These are phyloP conservation scores for Pagrus major DNA, from an alignment of 2,113 vertebrate species.

Conservation along the genomic window DNA sequence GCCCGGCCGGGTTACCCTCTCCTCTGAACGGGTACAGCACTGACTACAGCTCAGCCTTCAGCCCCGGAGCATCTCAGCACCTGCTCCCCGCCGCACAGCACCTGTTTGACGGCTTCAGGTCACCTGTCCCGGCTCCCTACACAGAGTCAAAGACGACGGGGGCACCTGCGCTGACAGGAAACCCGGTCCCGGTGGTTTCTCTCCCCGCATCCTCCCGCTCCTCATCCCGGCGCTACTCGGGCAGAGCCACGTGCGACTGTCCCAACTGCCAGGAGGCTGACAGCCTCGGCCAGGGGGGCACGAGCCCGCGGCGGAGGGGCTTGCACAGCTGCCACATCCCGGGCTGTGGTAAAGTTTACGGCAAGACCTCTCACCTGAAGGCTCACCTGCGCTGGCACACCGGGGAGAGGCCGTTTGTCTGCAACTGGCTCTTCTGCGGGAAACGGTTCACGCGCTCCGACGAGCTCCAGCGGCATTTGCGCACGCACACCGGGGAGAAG, in stretches of 20 bases:
- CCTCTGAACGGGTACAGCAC: constrained; percentile 90
- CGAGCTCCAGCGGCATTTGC: constrained; percentile 93
- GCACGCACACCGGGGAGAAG: constrained; percentile 97
- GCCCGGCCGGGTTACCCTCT: constrained; percentile 87
- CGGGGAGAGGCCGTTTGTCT: constrained; percentile 93
- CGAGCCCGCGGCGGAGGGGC: constrained; percentile 89
- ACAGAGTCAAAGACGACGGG: constrained; percentile 85
- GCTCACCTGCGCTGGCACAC: constrained; percentile 96
- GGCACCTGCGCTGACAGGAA: constrained; percentile 79
- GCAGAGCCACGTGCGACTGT: constrained; percentile 92
- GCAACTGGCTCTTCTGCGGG: constrained; percentile 95
- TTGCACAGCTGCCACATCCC: constrained; percentile 95
- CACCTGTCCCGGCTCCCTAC: constrained; percentile 87
- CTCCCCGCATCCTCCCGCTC: constrained; percentile 85
- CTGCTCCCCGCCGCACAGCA: constrained; percentile 90
- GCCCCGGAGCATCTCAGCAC: constrained; percentile 87
- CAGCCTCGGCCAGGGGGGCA: constrained; percentile 87
- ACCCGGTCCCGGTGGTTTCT: constrained; percentile 81
- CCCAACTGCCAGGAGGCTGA: constrained; percentile 95
- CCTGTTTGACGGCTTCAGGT: constrained; percentile 94
- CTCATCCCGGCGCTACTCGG: constrained; percentile 87
- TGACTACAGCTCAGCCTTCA: constrained; percentile 91
- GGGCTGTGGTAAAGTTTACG: constrained; percentile 93
- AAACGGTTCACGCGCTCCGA: constrained; percentile 94
- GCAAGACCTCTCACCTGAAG: constrained; percentile 94